Conservation (phyloP, 2,888 invertebrate genomes). For the Anthrax anthrax region DNA sequence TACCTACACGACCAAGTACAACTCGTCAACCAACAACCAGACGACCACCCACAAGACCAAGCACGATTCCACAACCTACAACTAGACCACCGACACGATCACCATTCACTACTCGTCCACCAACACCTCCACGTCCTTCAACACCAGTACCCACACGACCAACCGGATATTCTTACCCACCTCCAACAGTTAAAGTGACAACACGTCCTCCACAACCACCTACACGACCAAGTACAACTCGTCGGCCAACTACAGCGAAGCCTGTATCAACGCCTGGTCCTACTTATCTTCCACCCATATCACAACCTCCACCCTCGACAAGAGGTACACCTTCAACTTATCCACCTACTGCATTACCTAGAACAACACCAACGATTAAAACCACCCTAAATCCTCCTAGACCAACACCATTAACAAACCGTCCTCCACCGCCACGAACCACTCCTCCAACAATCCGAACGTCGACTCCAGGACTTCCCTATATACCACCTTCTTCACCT, state of each 20-base stretch:
- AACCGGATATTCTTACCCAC: not conserved
- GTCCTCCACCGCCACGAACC: no score
- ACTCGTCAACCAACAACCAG: slow-evolving; percentile 3
- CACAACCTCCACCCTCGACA: no score
- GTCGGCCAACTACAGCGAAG: slow-evolving; percentile 1
- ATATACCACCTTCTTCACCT: no score
- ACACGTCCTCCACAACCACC: slow-evolving; percentile 10
- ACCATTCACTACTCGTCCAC: not conserved
- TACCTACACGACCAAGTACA: slow-evolving; percentile 3
- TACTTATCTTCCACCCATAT: not conserved
- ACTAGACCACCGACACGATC: not conserved
- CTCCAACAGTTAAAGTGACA: slow-evolving; percentile 11
- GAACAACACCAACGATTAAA: no score
- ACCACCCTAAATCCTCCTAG: no score
- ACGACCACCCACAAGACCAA: not conserved
- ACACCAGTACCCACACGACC: not conserved
- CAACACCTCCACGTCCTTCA: not conserved
- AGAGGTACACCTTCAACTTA: no score
- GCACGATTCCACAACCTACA: slow-evolving; percentile 1
- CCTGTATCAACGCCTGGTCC: slow-evolving; percentile 3
- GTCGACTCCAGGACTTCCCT: no score
- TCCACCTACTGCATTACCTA: no score
- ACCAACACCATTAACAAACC: no score
- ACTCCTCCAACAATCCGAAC: no score
- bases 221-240: not conserved